Base-by-base conservation (phyloP, 92 coral and sea anemone genomes). In the Scolanthus callimorphus region DNA sequence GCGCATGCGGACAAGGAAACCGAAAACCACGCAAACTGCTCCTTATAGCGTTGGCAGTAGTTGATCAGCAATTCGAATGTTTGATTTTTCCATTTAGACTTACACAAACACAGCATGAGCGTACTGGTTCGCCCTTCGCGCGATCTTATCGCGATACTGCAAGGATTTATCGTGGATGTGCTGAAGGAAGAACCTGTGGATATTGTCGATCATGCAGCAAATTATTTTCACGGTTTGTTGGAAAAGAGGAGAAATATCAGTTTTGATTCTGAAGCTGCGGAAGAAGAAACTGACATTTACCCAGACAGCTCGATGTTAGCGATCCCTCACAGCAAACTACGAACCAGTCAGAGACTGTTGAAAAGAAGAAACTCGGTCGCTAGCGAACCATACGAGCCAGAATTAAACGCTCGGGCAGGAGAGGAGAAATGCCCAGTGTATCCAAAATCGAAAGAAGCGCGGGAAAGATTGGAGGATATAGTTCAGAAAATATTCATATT, bases 401-500 rank as follows among this genome's bases (percentile, higher is more conserved):
- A 20, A 43, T 28, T 1, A 15, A 62, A 57, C 22, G 49, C 27
- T 34, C 19, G 20, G 28, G 31, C 17, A n/a, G 22, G 27, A 27
- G 43, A 29, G 11, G 17, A 26, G 11, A 11, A 25, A 43, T 60
- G 65, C 38, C 55, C 52, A 0, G 19, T 49, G 17, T 78, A 48
- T 17, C 74, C 66, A 1, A 78, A 71, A 64, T 58, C 79, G 0
- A 4, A 49, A 15, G 73, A 70, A 41, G 85, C 67, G 20, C 65
- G 73, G 9, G 45, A 63, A 17, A 78, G 79, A 57, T 31, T 78
- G 25, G 43, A 57, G 27, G 49, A 63, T 19, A 62, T 58, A 11
- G 29, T 78, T 27, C 31, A 71, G 26, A 65, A 70, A 12, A 67
- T 78, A 20, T 78, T 78, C 59, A 67, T 71, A 49, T 71, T 78